Base-by-base conservation (phyloP, 2,888 invertebrate genomes). In the Augiades crinisus region DNA sequence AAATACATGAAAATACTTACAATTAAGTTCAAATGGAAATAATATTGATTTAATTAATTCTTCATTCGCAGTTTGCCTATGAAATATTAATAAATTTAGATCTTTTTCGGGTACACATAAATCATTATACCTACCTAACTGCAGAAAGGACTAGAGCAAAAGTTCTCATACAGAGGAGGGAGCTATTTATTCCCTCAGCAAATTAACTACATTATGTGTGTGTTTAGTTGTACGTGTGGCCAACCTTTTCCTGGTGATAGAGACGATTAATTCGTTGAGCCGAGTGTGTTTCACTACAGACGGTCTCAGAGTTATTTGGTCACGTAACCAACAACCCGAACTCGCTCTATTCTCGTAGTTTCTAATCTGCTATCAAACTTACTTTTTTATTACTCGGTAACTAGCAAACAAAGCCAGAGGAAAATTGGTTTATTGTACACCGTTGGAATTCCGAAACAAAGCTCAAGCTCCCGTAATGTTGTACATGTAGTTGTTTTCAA, bases 311-410 rank as follows among this genome's bases (percentile, higher is more conserved):
- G 70, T 76, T 79, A 78, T 78, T 75, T 70, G 73, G 78, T 81
- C 81, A 81, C 82, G 82, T 82, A 80, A 71, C 68, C 75, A 70
- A 62, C 64, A 67, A 71, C 68, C 68, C 69, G 67, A 72, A 73
- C 72, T 74, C 62, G 49, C 41, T 41, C 41, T 58, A 68, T 75
- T 64, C 65, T 67, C 69, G 70, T 74, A 76, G 72, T 80, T 79
- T 74, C 79, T 81, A 81, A 83, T 82, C 80, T 81, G 76, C 77
- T 77, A 77, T 79, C 78, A 72, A 80, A 81, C 74, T 75, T 76
- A 80, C 78, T 81, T 80, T 47, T 82, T 81, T 82, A 82, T 81
- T 82, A 77, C 76, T 82, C 75, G 69, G 71, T 78, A 81, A 81
- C 78, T 75, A 74, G 77, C 74, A 79, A 81, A 80, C 78, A 81